Conservation (phyloP, 2,113 vertebrate species). For the Rhinolophus ferrumequinum region DNA sequence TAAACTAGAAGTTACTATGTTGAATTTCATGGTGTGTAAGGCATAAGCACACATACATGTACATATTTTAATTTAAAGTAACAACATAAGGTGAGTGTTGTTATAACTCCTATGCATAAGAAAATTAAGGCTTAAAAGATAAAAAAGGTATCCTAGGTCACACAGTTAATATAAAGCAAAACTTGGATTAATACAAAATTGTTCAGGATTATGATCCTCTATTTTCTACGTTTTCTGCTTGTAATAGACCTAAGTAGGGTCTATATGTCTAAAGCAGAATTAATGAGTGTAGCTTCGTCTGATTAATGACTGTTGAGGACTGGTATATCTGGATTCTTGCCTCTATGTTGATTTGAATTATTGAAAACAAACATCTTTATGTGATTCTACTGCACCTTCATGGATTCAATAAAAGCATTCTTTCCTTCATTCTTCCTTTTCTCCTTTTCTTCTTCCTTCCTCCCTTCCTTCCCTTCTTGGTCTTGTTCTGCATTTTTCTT, state of each 20-base stretch:
- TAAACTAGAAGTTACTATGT: slow-evolving; percentile 34
- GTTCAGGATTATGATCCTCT: slow-evolving; percentile 2
- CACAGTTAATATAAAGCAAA: slow-evolving; percentile 1
- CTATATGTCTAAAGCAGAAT: neutral
- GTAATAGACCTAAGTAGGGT: neutral
- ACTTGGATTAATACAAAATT: neutral
- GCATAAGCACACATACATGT: neutral
- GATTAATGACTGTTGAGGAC: neutral
- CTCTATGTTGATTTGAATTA: neutral
- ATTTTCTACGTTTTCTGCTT: slow-evolving; percentile 14
- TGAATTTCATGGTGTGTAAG: neutral
- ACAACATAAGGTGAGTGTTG: neutral
- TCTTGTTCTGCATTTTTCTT: neutral
- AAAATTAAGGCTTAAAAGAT: slow-evolving; percentile 11
- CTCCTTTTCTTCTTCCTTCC: neutral
- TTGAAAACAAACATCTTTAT: slow-evolving; percentile 1
- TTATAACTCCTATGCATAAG: neutral
- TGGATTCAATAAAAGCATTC: neutral
- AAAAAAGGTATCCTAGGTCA: neutral
- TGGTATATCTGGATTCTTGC: slow-evolving; percentile 4
- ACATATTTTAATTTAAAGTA: slow-evolving; percentile 38
- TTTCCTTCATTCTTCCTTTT: neutral
- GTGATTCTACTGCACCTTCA: neutral
- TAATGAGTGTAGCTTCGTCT: neutral
- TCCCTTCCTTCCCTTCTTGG: neutral